Evolutionary conservation across 2,888 invertebrate species (phyloP).

Genomic region (Diarsia rubi): DNA sequence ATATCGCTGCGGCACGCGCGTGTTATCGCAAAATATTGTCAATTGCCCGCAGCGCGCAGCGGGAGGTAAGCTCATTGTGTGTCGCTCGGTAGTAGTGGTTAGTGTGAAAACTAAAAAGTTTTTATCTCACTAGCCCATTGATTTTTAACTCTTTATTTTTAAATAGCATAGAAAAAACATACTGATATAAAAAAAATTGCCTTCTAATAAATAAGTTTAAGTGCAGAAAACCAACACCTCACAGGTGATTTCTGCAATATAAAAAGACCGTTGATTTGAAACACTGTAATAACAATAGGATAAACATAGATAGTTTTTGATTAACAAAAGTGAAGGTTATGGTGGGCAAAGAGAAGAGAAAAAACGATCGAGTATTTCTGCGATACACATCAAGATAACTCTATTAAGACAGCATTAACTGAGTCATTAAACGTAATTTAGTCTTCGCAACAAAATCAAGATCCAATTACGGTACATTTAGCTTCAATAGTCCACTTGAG

Average conservation of each 20-base stretch:
- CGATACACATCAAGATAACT: conserved; percentile 35
- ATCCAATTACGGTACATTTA: conserved; percentile 88
- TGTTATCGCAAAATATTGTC: conserved; percentile 77
- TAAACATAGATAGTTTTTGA: not conserved
- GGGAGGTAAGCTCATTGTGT: conserved; percentile 68
- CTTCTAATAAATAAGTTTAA: too few relatives aligned
- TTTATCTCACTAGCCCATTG: not conserved
- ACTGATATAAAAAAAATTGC: too few relatives aligned
- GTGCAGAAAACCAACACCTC: too few relatives aligned
- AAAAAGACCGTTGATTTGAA: not conserved
- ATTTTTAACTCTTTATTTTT: not conserved
- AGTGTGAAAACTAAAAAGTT: conserved; percentile 64
- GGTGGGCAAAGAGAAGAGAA: not conserved
- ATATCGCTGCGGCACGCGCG: conserved; percentile 75
- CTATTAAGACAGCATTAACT: conserved; percentile 60
- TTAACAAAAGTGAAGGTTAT: not conserved
- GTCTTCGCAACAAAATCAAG: conserved; percentile 80
- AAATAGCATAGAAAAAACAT: not conserved
- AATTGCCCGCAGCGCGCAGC: conserved; percentile 79
- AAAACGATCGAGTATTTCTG: not conserved
- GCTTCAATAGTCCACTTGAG: conserved; percentile 80
- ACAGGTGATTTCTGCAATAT: not conserved
- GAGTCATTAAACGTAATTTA: conserved; percentile 72
- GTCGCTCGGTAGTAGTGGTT: conserved; percentile 61
- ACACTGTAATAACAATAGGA: not conserved